Evolutionary conservation across 2,113 vertebrate genomes (phyloP).

Genomic region (Platichthys stellatus): DNA sequence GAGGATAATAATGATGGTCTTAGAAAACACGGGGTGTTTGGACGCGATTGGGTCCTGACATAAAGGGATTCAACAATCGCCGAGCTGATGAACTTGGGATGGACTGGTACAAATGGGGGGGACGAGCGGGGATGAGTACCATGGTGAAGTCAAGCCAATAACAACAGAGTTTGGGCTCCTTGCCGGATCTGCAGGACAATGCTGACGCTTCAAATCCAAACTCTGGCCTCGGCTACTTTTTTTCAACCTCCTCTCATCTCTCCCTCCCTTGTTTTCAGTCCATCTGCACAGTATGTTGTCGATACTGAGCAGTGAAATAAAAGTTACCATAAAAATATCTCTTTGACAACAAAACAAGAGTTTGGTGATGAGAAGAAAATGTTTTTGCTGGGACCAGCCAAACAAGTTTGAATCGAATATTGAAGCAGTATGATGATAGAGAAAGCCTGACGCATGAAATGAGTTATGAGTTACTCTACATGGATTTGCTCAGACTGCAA

Average conservation of each 20-base stretch:
- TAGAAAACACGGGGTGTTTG: slow-evolving; percentile 1
- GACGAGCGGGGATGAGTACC: background rate
- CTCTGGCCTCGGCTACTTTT: background rate
- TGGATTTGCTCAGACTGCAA: slow-evolving; percentile 39
- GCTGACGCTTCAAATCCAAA: slow-evolving; percentile 2
- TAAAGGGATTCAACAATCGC: background rate
- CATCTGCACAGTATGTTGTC: slow-evolving; percentile 9
- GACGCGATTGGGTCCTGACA: slow-evolving; percentile 13
- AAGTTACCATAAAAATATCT: slow-evolving; percentile 68
- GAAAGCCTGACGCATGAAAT: slow-evolving; percentile 45
- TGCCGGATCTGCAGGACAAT: background rate
- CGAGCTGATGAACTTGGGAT: background rate
- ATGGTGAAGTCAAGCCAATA: background rate
- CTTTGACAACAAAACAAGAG: slow-evolving; percentile 58
- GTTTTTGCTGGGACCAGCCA: slow-evolving; percentile 76
- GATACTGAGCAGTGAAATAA: slow-evolving; percentile 48
- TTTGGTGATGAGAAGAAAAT: slow-evolving; percentile 56
- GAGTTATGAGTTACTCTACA: slow-evolving; percentile 4
- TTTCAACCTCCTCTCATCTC: background rate
- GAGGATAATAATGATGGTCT: slow-evolving; percentile 2
- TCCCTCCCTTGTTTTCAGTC: background rate
- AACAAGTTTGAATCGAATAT: slow-evolving; percentile 63
- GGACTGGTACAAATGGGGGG: background rate
- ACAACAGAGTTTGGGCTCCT: background rate
- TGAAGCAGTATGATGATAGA: slow-evolving; percentile 34